phyloP scores from a whole-genome alignment of 2,797 vertebrate genomes.

The Peromyscus nudipes region DNA sequence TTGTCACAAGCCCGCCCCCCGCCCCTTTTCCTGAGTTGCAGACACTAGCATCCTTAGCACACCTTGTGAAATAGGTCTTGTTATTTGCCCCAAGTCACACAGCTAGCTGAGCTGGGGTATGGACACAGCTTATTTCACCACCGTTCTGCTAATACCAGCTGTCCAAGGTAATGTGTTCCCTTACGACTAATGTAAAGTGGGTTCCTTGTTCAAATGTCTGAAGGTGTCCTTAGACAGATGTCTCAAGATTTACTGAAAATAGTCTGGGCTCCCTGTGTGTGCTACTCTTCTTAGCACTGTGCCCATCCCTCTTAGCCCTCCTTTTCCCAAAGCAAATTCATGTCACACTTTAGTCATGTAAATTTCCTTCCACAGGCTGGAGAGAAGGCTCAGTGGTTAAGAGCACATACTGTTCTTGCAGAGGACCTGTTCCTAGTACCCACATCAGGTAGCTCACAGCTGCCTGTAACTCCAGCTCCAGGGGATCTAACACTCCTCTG shows the following conservation, averaged over 20 bases:
- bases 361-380: not conserved
- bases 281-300: not conserved
- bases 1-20: not conserved
- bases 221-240: conserved; percentile 12
- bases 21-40: not conserved
- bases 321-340: conserved; percentile 45
- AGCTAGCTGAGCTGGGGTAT: not conserved
- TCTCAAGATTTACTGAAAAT: conserved; percentile 40
- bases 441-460: not conserved
- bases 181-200: not conserved
- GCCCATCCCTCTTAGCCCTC: not conserved
- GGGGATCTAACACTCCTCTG: not conserved
- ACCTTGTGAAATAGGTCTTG: not conserved
- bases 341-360: not conserved
- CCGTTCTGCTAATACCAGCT: not conserved
- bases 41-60: not conserved
- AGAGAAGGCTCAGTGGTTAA: not conserved
- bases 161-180: not conserved
- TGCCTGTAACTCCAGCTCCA: not conserved
- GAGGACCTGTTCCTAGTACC: too few species aligned
- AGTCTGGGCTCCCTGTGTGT: not conserved
- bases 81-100: not conserved
- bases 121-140: not conserved
- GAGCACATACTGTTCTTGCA: not conserved
- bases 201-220: conserved; percentile 9